phyloP scores from a whole-genome alignment of 2,113 vertebrate species.

The Ifrita kowaldi region DNA sequence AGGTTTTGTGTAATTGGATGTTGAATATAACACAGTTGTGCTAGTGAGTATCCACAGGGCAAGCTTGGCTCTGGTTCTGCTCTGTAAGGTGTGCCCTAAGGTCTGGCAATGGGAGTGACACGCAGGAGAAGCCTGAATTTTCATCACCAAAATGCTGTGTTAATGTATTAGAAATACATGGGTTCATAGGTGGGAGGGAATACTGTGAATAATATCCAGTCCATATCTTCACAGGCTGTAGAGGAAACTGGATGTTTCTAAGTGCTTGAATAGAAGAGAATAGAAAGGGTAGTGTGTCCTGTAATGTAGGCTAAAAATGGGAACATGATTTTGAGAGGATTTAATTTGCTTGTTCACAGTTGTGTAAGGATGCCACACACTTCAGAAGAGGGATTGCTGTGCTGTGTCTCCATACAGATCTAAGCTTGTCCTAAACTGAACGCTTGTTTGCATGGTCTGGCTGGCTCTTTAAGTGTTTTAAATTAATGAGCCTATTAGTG shows the following conservation, averaged over 20 bases:
- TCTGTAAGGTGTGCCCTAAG: background rate
- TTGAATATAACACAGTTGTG: background rate
- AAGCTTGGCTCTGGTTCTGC: background rate
- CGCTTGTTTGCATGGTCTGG: fast-evolving
- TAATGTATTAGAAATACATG: fast-evolving
- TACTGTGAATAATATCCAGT: background rate
- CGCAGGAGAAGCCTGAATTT: background rate
- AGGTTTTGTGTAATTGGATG: background rate
- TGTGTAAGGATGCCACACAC: fast-evolving
- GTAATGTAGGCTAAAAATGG: background rate
- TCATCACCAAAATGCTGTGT: background rate
- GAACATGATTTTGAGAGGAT: background rate
- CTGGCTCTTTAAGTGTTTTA: background rate
- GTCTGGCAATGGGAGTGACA: background rate
- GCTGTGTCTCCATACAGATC: background rate
- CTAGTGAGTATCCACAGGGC: background rate
- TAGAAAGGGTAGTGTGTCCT: background rate
- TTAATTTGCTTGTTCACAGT: background rate
- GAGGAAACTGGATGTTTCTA: background rate
- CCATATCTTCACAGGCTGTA: background rate
- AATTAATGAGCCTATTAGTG: background rate
- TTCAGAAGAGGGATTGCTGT: background rate
- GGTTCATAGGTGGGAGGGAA: background rate
- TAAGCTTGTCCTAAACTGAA: background rate
- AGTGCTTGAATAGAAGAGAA: background rate